Conservation (phyloP, 2,797 vertebrate species). For the Cossypha dichroa region DNA sequence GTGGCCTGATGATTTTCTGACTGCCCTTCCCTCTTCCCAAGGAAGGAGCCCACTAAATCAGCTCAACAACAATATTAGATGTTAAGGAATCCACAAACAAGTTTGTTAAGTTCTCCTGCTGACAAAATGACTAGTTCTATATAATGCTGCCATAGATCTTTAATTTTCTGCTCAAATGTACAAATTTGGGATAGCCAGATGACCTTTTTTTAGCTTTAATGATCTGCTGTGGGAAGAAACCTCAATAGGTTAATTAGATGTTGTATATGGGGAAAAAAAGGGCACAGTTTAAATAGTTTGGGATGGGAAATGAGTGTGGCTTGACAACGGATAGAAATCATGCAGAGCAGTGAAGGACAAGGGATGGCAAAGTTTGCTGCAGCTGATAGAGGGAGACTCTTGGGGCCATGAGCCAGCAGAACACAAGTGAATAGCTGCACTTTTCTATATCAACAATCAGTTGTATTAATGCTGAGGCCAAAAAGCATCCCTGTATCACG, state of each 20-base stretch:
- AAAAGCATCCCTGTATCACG: background rate
- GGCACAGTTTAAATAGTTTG: background rate
- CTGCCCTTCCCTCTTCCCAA: background rate
- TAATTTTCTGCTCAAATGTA: constrained; percentile 12
- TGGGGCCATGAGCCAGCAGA: background rate
- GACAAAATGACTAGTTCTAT: background rate
- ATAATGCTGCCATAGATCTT: background rate
- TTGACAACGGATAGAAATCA: background rate
- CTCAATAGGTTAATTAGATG: background rate
- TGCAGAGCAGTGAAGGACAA: background rate
- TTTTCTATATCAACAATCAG: background rate
- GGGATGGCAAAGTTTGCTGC: background rate
- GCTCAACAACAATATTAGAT: background rate
- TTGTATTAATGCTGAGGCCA: background rate
- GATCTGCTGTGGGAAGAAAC: background rate
- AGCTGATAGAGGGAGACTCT: background rate
- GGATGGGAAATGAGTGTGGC: background rate
- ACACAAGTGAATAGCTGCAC: background rate
- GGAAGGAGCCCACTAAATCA: background rate
- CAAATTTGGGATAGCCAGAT: background rate
- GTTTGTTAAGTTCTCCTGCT: background rate
- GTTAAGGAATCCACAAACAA: background rate
- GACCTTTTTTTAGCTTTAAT: background rate
- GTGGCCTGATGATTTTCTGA: background rate
- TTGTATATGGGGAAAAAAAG: background rate